phyloP scores from a whole-genome alignment of 1,140 invertebrate genomes.

The Macrosteles quadrilineatus region DNA sequence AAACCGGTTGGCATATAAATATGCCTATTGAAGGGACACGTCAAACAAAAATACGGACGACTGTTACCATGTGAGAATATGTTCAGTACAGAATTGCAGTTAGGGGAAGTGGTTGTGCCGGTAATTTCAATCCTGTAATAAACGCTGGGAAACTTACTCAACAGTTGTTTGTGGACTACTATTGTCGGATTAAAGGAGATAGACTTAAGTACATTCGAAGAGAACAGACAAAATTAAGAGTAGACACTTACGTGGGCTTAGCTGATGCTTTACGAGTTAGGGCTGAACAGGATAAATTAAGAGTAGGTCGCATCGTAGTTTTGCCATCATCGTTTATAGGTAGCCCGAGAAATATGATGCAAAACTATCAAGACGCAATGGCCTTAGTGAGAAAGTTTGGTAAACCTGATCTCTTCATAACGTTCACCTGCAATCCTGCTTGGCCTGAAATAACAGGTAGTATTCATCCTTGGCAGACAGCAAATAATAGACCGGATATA shows the following conservation, averaged over 20 bases:
- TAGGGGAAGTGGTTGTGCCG: neutral
- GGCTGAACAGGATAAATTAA: neutral
- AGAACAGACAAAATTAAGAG: no score
- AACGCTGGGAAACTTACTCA: slow-evolving; percentile 9
- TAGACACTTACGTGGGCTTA: neutral
- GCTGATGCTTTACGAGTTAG: neutral
- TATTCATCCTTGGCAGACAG: neutral
- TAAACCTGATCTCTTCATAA: no score
- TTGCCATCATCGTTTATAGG: no score
- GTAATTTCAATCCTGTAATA: neutral
- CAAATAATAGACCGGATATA: slow-evolving; percentile 3
- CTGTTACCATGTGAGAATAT: neutral
- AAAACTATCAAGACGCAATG: slow-evolving; percentile 2
- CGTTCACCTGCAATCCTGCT: no score
- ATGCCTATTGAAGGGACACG: neutral
- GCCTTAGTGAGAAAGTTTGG: neutral
- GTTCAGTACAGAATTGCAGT: slow-evolving; percentile 1
- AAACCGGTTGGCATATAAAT: slow-evolving; percentile 6
- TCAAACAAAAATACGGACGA: slow-evolving; percentile 5
- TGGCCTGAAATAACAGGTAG: neutral
- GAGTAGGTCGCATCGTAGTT: neutral
- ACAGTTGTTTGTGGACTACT: slow-evolving; percentile 9
- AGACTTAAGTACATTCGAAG: neutral
- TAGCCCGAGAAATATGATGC: no score
- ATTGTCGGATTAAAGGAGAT: slow-evolving; percentile 6